Percentiles rank a stretch among this genome's conserved stretches.
Conservation (phyloP, 2,888 invertebrate genomes). For the Drosophila peninsularis region DNA sequence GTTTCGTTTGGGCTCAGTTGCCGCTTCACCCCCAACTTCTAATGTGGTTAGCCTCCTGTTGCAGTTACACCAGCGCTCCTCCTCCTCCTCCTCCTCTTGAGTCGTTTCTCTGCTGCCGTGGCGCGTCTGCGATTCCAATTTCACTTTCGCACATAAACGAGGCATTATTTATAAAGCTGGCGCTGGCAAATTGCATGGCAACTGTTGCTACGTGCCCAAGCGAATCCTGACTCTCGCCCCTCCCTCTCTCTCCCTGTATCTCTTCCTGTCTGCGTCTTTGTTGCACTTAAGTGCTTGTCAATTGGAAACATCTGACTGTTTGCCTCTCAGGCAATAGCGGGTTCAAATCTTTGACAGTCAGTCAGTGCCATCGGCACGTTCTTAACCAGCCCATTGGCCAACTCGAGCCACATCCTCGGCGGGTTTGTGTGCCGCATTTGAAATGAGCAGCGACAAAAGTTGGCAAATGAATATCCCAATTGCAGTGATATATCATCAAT, state of each 20-base stretch:
- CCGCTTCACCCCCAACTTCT: slow-evolving; percentile 37
- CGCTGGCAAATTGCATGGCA: slow-evolving; percentile 70
- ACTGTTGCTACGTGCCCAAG: slow-evolving; percentile 58
- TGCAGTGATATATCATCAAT: slow-evolving; percentile 76
- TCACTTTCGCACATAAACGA: slow-evolving; percentile 73
- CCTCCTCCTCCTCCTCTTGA: neutral
- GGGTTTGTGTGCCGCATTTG: slow-evolving; percentile 60
- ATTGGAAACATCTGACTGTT: slow-evolving; percentile 2
- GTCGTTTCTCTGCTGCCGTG: slow-evolving; percentile 1
- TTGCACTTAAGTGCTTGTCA: slow-evolving; percentile 10
- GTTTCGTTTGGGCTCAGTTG: slow-evolving; percentile 42
- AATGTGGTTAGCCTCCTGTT: slow-evolving; percentile 32
- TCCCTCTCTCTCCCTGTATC: neutral
- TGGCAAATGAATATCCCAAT: slow-evolving; percentile 72
- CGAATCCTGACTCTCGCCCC: slow-evolving; percentile 19
- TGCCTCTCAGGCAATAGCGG: neutral
- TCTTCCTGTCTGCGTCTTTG: slow-evolving; percentile 4
- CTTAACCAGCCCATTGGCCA: slow-evolving; percentile 20
- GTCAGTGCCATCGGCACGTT: slow-evolving; percentile 40
- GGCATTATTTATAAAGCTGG: slow-evolving; percentile 57
- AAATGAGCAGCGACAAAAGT: slow-evolving; percentile 66
- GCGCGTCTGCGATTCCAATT: slow-evolving; percentile 37
- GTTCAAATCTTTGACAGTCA: slow-evolving; percentile 12
- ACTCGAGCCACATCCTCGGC: slow-evolving; percentile 38
- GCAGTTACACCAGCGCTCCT: slow-evolving; percentile 20